These are phyloP conservation scores for Drosophila multiciliata DNA, from an alignment of 2,888 invertebrate genomes.

Conservation along the genomic window DNA sequence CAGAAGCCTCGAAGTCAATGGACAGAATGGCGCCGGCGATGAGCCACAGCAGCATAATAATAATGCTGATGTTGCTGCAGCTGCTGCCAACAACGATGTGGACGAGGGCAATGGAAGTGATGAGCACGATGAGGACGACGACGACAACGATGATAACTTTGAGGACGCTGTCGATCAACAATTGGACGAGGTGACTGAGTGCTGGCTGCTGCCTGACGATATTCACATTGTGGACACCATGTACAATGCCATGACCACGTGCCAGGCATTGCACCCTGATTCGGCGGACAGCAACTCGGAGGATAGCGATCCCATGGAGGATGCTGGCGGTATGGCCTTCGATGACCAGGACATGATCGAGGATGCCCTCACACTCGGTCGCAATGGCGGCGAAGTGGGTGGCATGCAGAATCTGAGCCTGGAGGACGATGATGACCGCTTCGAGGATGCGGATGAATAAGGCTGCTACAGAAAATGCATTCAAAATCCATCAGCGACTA, in stretches of 20 bases:
- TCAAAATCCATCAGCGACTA: conserved; percentile 10
- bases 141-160: conserved; percentile 84
- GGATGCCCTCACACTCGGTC: conserved; percentile 57
- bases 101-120: conserved; percentile 79
- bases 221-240: conserved; percentile 87
- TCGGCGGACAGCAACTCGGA: conserved; percentile 87
- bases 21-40: conserved; percentile 63
- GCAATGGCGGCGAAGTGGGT: conserved; percentile 72
- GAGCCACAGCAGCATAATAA: conserved; percentile 33
- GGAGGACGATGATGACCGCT: conserved; percentile 82
- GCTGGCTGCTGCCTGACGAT: conserved; percentile 90
- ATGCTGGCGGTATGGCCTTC: conserved; percentile 69
- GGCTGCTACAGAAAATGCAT: conserved; percentile 22
- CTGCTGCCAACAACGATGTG: conserved; percentile 59
- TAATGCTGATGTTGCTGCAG: conserved; percentile 36
- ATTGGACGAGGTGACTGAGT: conserved; percentile 87
- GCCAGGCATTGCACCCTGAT: conserved; percentile 93
- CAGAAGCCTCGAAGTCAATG: conserved; percentile 63
- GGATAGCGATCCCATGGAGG: conserved; percentile 84
- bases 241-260: conserved; percentile 91
- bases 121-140: conserved; percentile 76
- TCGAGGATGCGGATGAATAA: conserved; percentile 84
- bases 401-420: conserved; percentile 83
- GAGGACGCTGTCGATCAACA: conserved; percentile 84
- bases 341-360: conserved; percentile 70